Base-by-base conservation (phyloP, 2,113 vertebrate species). In the Anoura caudifer region DNA sequence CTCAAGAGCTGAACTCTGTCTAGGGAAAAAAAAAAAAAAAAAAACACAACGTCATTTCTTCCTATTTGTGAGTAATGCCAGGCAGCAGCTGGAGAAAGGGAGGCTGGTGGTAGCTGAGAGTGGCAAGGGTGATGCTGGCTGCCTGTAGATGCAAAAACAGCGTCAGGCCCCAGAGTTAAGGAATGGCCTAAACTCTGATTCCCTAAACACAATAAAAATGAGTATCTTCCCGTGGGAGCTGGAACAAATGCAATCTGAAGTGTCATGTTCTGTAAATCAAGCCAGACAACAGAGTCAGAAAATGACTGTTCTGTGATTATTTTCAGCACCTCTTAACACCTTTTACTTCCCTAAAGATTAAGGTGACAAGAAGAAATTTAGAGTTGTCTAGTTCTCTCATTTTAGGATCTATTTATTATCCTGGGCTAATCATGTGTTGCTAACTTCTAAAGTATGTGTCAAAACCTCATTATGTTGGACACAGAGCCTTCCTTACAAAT, bases 291-390 rank as follows among this genome's bases (percentile, higher is more conserved):
- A 43, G 54, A 56, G 69, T 87, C 73, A 87, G 82, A 72, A 79
- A 93, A 59, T 76, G 79, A 90, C 50, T 97, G 79, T 41, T 69
- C 19, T 54, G 59, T 84, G 90, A 76, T 95, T 88, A 88, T 67
- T 83, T 63, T 91, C 90, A 93, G 36, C 67, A 84, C 54, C 75
- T 98, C 81, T 76, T 96, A 87, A 56, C 82, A 84, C 85, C 7
- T 75, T 75, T 15, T 36, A 4, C 12, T 83, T 70, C 92, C 82
- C 73, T n/a, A 7, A 81, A 92, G 52, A 86, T 26, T 52, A n/a
- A 91, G n/a, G 43, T 84, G 77, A 82, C 17, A 69, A 83, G 50
- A 52, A 43, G 8, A 75, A 73, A 59, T 77, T 95, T 70, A 45
- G 76, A 89, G 67, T 17, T 75, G 84, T 86, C 88, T 85, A 0